Percentiles rank a stretch among this genome's conserved stretches.
Evolutionary conservation across 2,113 vertebrate species (phyloP).

Genomic region (Lontra canadensis): DNA sequence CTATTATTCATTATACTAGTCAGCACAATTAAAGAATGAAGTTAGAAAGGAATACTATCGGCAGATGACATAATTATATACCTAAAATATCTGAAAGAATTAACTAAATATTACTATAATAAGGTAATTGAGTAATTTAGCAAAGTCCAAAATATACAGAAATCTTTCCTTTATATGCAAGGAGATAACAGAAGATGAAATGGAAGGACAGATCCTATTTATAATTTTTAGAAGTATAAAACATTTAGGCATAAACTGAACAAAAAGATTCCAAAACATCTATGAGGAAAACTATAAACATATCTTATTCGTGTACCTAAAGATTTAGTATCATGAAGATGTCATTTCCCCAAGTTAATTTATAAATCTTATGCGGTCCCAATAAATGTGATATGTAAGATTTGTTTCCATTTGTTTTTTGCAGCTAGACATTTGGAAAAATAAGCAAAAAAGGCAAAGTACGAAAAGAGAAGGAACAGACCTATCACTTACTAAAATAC

Average conservation of each 20-base stretch:
- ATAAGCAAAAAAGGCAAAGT: constrained; percentile 3
- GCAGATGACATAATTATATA: neutral
- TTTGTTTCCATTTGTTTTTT: constrained; percentile 16
- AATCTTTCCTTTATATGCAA: neutral
- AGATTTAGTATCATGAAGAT: neutral
- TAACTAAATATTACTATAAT: neutral
- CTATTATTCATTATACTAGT: neutral
- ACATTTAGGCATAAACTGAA: neutral
- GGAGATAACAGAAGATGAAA: neutral
- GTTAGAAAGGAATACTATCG: neutral
- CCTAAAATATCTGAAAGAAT: neutral
- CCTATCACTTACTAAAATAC: neutral
- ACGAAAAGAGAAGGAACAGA: neutral
- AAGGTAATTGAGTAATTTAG: neutral
- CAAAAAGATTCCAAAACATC: neutral
- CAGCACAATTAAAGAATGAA: constrained; percentile 25
- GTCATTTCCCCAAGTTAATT: neutral
- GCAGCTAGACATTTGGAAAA: neutral
- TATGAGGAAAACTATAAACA: neutral
- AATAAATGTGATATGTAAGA: neutral
- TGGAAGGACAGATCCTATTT: neutral
- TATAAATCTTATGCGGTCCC: neutral
- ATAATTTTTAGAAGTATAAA: neutral
- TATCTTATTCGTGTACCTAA: neutral
- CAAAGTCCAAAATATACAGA: neutral